Evolutionary conservation across 2,797 vertebrate species (phyloP), one percentile per base, ranked within the genome.

Genomic region (Siniperca obscura): DNA sequence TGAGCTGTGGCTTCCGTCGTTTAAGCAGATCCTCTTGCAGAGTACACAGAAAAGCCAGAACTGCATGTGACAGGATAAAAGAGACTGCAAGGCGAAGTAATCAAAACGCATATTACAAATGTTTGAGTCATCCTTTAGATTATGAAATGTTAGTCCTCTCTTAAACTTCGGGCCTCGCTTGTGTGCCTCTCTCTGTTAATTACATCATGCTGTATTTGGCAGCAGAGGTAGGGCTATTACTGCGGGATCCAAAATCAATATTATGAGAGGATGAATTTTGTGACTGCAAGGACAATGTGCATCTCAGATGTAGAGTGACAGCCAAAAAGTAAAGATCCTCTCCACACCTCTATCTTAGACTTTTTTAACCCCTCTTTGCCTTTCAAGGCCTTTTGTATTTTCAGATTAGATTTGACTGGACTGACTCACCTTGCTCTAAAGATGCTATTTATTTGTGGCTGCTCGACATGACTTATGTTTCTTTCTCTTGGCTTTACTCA

Each of bases 201-300:
- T 94, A 86, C 86, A 81, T 86, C 76, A 67, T 80, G 84, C 85
- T 89, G 90, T 80, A 81, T 93, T 93, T 93, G 92, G 90, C 92
- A 84, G 82, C 40, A 2, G 75, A 53, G 42, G 76, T 22, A 74
- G 82, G 88, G 89, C 87, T 89, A 91, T 81, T 79, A 82, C 59
- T 55, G 48, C 70, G 0, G 3, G 40, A 76, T 94, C 94, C 94
- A 96, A 96, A 82, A 90, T 92, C 92, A 95, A 95, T 93, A 94
- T 95, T 92, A 90, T 86, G 81, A 87, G 90, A 93, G 91, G 87
- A 90, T 88, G 67, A 87, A 90, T 91, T 91, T 84, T 90, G 83
- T 62, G 42, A 88, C 78, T 74, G 85, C 89, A 82, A 91, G 91
- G 93, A 93, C 91, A 91, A 87, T 81, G 78, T 83, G 88, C 56